These are phyloP conservation scores for Drosophila birchii DNA, from an alignment of 2,888 invertebrate genomes.

Conservation along the genomic window DNA sequence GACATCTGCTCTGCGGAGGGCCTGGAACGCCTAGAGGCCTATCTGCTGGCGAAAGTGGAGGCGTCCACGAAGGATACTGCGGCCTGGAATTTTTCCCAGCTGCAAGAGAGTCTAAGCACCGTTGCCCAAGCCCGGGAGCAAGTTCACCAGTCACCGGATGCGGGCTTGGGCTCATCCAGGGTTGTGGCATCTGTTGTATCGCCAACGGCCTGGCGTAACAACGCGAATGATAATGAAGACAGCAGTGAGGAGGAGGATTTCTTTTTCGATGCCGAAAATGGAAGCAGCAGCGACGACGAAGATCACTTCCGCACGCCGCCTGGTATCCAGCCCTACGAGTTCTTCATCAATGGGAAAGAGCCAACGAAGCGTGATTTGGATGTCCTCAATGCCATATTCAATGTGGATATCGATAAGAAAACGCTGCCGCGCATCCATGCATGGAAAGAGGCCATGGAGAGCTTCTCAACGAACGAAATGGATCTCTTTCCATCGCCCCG, in stretches of 20 bases:
- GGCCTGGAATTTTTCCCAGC: slow-evolving; percentile 44
- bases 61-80: slow-evolving; percentile 42
- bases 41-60: slow-evolving; percentile 85
- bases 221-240: neutral
- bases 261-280: slow-evolving; percentile 7
- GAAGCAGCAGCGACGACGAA: slow-evolving; percentile 1
- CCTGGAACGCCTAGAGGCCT: slow-evolving; percentile 90
- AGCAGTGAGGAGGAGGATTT: neutral
- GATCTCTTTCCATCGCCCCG: slow-evolving; percentile 78
- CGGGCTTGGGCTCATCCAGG: slow-evolving; percentile 81
- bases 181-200: neutral
- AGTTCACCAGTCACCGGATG: slow-evolving; percentile 32
- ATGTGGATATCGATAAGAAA: slow-evolving; percentile 86
- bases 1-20: slow-evolving; percentile 92
- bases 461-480: slow-evolving; percentile 86
- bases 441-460: slow-evolving; percentile 89
- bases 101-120: slow-evolving; percentile 47
- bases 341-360: slow-evolving; percentile 85
- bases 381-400: slow-evolving; percentile 90
- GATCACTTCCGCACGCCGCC: slow-evolving; percentile 4
- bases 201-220: neutral
- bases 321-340: neutral
- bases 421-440: slow-evolving; percentile 90
- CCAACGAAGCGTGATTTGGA: slow-evolving; percentile 92
- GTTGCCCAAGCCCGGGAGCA: slow-evolving; percentile 14